These are phyloP conservation scores for Ptiloglossa arizonensis DNA, from an alignment of 1,140 invertebrate species.

Conservation along the genomic window DNA sequence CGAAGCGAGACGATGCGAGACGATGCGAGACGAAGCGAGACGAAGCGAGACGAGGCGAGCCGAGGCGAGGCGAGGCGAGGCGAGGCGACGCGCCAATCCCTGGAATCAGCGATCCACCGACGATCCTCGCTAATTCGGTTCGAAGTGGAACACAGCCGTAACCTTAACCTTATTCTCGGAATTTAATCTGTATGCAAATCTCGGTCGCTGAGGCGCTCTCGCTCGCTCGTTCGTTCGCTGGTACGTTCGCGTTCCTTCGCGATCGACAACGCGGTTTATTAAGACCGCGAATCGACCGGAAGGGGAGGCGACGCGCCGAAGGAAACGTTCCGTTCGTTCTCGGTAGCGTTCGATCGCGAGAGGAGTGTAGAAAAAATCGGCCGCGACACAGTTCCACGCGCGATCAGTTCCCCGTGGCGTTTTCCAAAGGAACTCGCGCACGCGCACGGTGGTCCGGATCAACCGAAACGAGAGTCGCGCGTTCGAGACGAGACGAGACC, in stretches of 20 bases:
- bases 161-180: slow-evolving; percentile 46
- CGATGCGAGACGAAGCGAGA: too few species aligned
- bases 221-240: too few species aligned
- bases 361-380: too few species aligned
- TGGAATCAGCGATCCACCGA: neutral
- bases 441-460: neutral
- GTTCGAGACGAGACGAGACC: neutral
- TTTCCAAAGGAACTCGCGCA: too few species aligned
- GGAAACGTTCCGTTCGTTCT: too few species aligned
- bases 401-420: neutral
- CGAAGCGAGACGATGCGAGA: too few species aligned
- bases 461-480: neutral
- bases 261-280: neutral
- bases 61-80: too few species aligned
- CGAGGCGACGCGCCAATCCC: neutral
- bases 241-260: neutral
- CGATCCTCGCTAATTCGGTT: slow-evolving; percentile 33
- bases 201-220: too few species aligned
- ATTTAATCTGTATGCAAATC: slow-evolving; percentile 34
- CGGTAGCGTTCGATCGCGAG: too few species aligned
- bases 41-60: too few species aligned
- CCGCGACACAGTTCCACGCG: neutral
- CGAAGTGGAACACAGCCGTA: slow-evolving; percentile 22
- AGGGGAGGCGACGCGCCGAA: neutral
- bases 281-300: neutral